A percentile compares a stretch with the other conserved stretches of the same genome.
Evolutionary conservation across 1,140 invertebrate species (phyloP).

Genomic region (Epicauta chinensis): DNA sequence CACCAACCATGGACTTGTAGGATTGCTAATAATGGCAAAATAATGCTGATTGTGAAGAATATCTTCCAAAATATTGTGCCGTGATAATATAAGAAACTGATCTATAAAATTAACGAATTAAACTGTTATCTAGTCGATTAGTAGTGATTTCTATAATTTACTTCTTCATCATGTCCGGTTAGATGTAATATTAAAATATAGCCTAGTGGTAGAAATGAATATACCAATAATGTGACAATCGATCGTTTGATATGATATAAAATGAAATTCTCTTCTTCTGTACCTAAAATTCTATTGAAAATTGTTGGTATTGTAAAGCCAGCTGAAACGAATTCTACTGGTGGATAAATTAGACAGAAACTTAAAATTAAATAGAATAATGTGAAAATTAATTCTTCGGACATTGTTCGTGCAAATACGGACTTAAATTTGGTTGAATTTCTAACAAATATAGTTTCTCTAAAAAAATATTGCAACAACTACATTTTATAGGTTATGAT

Average conservation of each 20-base stretch:
- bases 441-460: too few relatives aligned
- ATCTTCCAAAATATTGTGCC: slow-evolving; percentile 31
- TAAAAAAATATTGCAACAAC: too few relatives aligned
- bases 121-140: not conserved
- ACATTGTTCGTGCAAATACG: slow-evolving; percentile 1
- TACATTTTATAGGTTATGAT: too few relatives aligned
- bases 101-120: slow-evolving; percentile 30
- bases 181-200: slow-evolving; percentile 55
- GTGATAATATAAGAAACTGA: slow-evolving; percentile 34
- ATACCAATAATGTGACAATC: slow-evolving; percentile 57
- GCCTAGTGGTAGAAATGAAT: slow-evolving; percentile 62
- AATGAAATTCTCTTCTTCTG: slow-evolving; percentile 62
- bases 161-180: slow-evolving; percentile 44
- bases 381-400: slow-evolving; percentile 47
- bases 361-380: slow-evolving; percentile 63
- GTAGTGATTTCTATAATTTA: slow-evolving; percentile 19
- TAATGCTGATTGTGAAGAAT: slow-evolving; percentile 26
- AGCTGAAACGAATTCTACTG: slow-evolving; percentile 65
- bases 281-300: slow-evolving; percentile 58
- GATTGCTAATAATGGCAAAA: slow-evolving; percentile 42
- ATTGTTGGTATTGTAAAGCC: slow-evolving; percentile 66
- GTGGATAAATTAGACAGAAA: slow-evolving; percentile 66
- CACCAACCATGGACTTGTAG: slow-evolving; percentile 58
- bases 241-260: slow-evolving; percentile 66
- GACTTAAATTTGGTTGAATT: too few relatives aligned